phyloP scores from a whole-genome alignment of 2,797 vertebrate genomes.

The Astyanax mexicanus region DNA sequence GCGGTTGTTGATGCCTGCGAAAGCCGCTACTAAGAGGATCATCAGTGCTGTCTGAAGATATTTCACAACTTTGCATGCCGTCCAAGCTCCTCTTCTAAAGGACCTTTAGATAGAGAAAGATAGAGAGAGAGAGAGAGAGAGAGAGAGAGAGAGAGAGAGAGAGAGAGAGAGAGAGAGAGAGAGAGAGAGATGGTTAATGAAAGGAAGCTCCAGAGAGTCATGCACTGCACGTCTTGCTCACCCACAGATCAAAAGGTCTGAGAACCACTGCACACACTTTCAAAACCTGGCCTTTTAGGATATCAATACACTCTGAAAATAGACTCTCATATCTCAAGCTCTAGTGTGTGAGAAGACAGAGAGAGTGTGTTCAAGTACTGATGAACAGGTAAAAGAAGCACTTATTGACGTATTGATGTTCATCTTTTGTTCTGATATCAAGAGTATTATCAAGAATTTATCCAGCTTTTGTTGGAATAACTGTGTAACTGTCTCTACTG shows the following conservation, averaged over 20 bases:
- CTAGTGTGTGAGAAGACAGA: neutral
- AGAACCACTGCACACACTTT: constrained; percentile 9
- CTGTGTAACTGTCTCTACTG: too few relatives aligned
- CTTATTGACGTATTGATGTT: too few relatives aligned
- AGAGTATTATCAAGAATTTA: too few relatives aligned
- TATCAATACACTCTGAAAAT: constrained; percentile 29
- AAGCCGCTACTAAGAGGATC: constrained; percentile 97
- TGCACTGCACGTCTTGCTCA: constrained; percentile 12
- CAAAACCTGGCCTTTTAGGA: constrained; percentile 29
- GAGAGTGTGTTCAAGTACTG: constrained; percentile 20
- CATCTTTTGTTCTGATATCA: too few relatives aligned
- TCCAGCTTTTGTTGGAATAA: too few relatives aligned
- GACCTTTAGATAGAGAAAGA: constrained; percentile 74
- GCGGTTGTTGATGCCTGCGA: constrained; percentile 93
- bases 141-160: constrained; percentile 29
- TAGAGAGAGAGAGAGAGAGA: constrained; percentile 10
- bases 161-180: neutral
- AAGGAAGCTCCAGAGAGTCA: neutral
- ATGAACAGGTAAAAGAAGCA: neutral
- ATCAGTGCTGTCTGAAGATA: constrained; percentile 99
- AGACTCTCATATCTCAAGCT: constrained; percentile 10
- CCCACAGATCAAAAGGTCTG: constrained; percentile 17
- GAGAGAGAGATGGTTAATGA: constrained; percentile 13
- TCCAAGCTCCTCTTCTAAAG: constrained; percentile 93
- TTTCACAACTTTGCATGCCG: constrained; percentile 99